Evolutionary conservation across 2,888 invertebrate species (phyloP), one percentile per base, ranked within the genome.

Genomic region (Temnothorax unifasciatus): DNA sequence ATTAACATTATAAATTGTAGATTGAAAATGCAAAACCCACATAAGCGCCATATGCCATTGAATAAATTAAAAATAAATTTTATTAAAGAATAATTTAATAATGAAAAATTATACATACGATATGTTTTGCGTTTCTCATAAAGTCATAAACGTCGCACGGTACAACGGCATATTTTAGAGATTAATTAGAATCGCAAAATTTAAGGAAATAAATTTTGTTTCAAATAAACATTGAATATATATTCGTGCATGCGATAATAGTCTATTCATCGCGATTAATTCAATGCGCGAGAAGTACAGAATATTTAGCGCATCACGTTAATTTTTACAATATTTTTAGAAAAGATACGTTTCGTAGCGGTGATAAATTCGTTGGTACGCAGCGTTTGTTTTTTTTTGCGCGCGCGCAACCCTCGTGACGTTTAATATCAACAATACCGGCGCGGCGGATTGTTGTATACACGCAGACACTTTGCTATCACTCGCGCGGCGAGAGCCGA

Each of bases 1-100:
- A 54, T 76, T 64, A 52, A 76, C 25, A 15, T 66, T 77, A 25
- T 41, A 5, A 66, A 66, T 52, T n/a, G 54, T 44, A 59, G 34
- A 52, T n/a, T 52, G n/a, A 8, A 52, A 64, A 64, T 25, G 50
- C 8, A 52, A 64, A 38, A 52, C 9, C 9, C 25, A 38, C 18
- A 34, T 47, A 38, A 52, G 18, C 18, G 8, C 3, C 38, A 18
- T 18, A 21, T 50, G 18, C 3, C 13, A 13, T 63, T 38, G 29
- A 63, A 21, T 52, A 64, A 64, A 38, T 15, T 18, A 52, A 52
- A 59, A 38, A 52, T 25, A 47, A 68, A 44, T 74, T 52, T 38
- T 15, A 25, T 13, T 29, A 3, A 71, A 71, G 4, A 29, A 59
- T 29, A 50, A 50, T 50, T 68, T 6, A 13, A 59, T 25, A 44